These are phyloP conservation scores for Zaprionus kolodkinae DNA, from an alignment of 1,140 invertebrate species.

Conservation along the genomic window DNA sequence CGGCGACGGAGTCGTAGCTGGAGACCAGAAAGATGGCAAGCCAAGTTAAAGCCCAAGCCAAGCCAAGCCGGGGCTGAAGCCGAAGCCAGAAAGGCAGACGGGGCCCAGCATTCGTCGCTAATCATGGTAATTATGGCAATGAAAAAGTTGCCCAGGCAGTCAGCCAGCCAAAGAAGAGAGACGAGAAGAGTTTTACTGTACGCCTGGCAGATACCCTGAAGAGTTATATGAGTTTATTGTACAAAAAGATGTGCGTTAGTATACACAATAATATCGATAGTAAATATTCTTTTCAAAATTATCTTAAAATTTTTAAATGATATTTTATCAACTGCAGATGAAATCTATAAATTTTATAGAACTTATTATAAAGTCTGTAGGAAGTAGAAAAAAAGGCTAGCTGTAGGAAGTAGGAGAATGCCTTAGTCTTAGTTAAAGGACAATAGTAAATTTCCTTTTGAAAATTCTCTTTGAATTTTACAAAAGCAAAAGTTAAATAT, in stretches of 20 bases:
- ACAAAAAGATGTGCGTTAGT: not conserved
- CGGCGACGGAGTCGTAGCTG: not conserved
- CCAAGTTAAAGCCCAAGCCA: conserved; percentile 35
- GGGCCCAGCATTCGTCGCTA: conserved; percentile 72
- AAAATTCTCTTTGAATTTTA: too few species aligned
- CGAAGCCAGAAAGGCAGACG: conserved; percentile 27
- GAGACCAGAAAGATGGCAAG: conserved; percentile 40
- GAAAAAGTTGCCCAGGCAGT: conserved; percentile 70
- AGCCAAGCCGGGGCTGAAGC: conserved; percentile 41
- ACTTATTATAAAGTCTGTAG: too few species aligned
- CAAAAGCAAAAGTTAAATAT: too few species aligned
- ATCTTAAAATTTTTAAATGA: too few species aligned
- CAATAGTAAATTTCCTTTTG: too few species aligned
- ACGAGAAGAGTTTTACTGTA: conserved; percentile 1
- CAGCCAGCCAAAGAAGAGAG: conserved; percentile 48
- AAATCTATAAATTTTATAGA: too few species aligned
- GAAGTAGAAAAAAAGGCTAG: too few species aligned
- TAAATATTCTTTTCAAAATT: not conserved
- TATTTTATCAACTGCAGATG: too few species aligned
- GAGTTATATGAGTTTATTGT: not conserved
- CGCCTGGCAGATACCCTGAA: conserved; percentile 12
- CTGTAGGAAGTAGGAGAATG: too few species aligned
- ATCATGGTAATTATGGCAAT: conserved; percentile 83
- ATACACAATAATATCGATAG: not conserved
- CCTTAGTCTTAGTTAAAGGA: too few species aligned